Percentiles rank a stretch among this genome's conserved stretches.
Evolutionary conservation across 2,888 invertebrate genomes (phyloP).

Genomic region (Eilema depressum): DNA sequence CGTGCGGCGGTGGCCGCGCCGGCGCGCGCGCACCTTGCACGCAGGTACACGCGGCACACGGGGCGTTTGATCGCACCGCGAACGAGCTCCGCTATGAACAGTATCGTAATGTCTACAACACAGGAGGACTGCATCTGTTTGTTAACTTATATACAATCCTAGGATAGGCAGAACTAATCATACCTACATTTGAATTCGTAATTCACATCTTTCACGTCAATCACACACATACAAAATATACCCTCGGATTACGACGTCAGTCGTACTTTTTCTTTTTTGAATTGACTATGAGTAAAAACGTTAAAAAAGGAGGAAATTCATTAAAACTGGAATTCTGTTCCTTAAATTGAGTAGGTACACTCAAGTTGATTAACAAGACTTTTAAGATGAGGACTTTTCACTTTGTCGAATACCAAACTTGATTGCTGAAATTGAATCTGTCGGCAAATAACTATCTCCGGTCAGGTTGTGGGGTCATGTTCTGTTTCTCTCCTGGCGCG

Average conservation of each 20-base stretch:
- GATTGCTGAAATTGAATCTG: neutral
- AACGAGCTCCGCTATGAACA: too few species aligned
- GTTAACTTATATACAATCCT: too few species aligned
- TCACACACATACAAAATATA: neutral
- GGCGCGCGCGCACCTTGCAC: slow-evolving; percentile 31
- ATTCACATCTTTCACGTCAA: too few species aligned
- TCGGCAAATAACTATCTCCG: neutral
- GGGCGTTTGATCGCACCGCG: too few species aligned
- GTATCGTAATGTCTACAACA: too few species aligned
- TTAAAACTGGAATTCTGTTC: too few species aligned
- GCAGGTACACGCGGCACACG: slow-evolving; percentile 36
- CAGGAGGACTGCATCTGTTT: too few species aligned
- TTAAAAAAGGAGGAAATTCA: too few species aligned
- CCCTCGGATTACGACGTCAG: neutral
- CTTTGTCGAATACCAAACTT: neutral
- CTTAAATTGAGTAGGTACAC: neutral
- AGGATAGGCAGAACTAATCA: too few species aligned
- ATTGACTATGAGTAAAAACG: too few species aligned
- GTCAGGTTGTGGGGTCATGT: neutral
- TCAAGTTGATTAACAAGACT: neutral
- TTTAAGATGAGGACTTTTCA: neutral
- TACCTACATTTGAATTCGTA: too few species aligned
- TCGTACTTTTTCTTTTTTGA: too few species aligned
- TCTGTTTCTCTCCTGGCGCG: neutral
- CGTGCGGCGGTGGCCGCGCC: slow-evolving; percentile 60